A percentile compares a stretch with the other conserved stretches of the same genome.
Conservation (phyloP, 2,888 invertebrate genomes). For the Timema podura region DNA sequence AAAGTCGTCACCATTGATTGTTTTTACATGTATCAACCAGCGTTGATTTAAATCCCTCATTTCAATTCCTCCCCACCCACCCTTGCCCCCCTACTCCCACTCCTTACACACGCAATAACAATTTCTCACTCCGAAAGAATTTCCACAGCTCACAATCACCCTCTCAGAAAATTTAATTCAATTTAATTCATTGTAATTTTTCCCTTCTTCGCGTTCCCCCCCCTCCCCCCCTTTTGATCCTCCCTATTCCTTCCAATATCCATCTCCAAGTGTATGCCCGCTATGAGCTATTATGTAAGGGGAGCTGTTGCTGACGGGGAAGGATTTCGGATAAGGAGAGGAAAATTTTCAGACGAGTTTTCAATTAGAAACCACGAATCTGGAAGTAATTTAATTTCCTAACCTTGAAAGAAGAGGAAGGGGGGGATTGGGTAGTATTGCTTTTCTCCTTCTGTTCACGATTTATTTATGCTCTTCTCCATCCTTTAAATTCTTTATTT, state of each 20-base stretch:
- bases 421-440: not conserved
- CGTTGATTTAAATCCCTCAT: not conserved
- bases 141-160: not conserved
- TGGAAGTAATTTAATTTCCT: constrained; percentile 45
- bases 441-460: constrained; percentile 23
- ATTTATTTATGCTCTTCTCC: constrained; percentile 20
- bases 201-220: not conserved
- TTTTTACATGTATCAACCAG: too few species aligned
- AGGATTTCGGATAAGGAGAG: too few species aligned
- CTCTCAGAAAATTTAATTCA: not conserved
- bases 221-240: not conserved
- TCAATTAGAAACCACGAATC: constrained; percentile 52
- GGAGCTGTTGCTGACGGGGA: not conserved
- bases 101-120: constrained; percentile 10
- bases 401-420: not conserved
- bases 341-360: constrained; percentile 33
- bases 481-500: constrained; percentile 27
- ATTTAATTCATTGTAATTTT: constrained; percentile 17
- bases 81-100: not conserved
- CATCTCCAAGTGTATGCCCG: not conserved
- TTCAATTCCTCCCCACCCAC: not conserved
- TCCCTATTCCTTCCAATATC: not conserved
- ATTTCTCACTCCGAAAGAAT: not conserved
- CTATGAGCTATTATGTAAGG: constrained; percentile 1
- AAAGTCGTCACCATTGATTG: too few species aligned